phyloP scores from a whole-genome alignment of 2,113 vertebrate genomes.

The Scytalopus superciliaris region DNA sequence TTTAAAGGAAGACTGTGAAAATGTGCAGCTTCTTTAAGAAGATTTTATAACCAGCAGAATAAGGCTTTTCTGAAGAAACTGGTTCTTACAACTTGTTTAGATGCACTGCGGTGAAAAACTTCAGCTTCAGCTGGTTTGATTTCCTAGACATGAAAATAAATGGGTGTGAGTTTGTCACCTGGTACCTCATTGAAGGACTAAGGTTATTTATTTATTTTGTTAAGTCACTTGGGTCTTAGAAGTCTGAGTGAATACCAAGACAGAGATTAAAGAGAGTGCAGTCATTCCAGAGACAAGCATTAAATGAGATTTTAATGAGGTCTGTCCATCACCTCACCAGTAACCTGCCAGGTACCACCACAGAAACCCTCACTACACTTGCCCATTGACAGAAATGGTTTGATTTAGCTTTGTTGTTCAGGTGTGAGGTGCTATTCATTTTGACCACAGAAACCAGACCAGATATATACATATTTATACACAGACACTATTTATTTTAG shows the following conservation, averaged over 20 bases:
- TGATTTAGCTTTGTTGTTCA: background rate
- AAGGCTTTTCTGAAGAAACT: background rate
- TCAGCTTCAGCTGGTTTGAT: background rate
- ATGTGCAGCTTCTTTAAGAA: background rate
- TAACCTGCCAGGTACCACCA: background rate
- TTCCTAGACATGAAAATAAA: background rate
- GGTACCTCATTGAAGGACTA: background rate
- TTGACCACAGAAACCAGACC: background rate
- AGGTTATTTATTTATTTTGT: background rate
- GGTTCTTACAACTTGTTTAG: background rate
- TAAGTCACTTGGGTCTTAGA: background rate
- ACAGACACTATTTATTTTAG: background rate
- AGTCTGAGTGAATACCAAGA: background rate
- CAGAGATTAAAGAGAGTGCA: background rate
- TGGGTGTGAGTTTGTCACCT: background rate
- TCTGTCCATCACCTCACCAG: background rate
- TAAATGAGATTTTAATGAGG: background rate
- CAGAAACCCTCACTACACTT: background rate
- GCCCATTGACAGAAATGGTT: background rate
- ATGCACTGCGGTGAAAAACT: background rate
- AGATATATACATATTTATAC: background rate
- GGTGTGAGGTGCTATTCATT: background rate
- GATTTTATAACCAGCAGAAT: background rate
- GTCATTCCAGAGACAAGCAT: background rate
- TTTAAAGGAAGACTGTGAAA: background rate